Evolutionary conservation across 2,113 vertebrate genomes (phyloP).

Genomic region (Myiagra hebetior): DNA sequence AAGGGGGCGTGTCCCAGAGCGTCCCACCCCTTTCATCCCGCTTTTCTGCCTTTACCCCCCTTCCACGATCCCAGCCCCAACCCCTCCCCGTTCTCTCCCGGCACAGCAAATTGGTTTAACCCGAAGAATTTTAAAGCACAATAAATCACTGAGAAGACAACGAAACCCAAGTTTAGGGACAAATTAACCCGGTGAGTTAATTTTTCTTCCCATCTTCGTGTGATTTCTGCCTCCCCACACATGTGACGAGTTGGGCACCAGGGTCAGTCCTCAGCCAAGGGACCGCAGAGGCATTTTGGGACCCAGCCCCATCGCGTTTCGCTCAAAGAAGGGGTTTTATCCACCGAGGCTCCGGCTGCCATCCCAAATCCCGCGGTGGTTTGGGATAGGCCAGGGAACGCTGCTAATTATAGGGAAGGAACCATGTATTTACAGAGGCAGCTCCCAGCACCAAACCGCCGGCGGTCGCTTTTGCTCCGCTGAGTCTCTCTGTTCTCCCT

Average conservation of each 20-base stretch:
- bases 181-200: neutral
- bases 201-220: neutral
- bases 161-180: neutral
- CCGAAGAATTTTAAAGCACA: neutral
- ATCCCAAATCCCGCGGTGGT: neutral
- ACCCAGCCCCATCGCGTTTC: neutral
- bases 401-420: constrained; percentile 20
- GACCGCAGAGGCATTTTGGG: neutral
- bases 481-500: constrained; percentile 2
- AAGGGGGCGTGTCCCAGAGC: neutral
- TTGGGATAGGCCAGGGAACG: neutral
- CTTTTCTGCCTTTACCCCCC: neutral
- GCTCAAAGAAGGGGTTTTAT: neutral
- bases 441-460: constrained; percentile 9
- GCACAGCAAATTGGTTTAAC: neutral
- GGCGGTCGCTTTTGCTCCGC: neutral
- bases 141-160: neutral
- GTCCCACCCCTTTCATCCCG: neutral
- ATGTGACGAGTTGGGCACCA: neutral
- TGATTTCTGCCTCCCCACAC: neutral
- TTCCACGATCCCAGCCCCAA: neutral
- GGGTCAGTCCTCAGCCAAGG: neutral
- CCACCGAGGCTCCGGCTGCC: neutral
- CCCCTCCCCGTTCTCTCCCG: too few relatives aligned
- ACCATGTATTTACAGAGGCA: constrained; percentile 49